Evolutionary conservation across 2,888 invertebrate genomes (phyloP).

Genomic region (Chrysolina haemoptera): DNA sequence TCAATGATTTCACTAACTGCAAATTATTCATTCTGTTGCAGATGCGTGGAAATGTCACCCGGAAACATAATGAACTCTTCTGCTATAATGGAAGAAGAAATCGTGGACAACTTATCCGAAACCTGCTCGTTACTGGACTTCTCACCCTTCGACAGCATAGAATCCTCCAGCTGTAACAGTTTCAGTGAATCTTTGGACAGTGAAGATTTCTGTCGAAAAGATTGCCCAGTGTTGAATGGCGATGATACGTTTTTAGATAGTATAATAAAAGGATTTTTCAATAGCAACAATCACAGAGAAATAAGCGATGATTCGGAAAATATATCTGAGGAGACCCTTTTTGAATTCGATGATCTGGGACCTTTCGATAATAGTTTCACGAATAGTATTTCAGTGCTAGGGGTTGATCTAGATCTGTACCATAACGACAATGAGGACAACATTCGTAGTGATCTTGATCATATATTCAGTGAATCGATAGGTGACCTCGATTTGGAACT

Average conservation of each 20-base stretch:
- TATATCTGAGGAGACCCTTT: conserved; percentile 40
- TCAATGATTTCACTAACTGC: no score
- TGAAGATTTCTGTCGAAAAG: conserved; percentile 42
- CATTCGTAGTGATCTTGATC: conserved; percentile 51
- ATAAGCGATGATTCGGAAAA: conserved; percentile 31
- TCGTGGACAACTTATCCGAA: conserved; percentile 17
- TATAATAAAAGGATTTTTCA: conserved; percentile 56
- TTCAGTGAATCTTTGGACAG: conserved; percentile 38
- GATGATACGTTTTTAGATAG: conserved; percentile 58
- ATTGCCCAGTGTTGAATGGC: conserved; percentile 51
- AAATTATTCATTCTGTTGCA: background rate
- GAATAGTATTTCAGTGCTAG: conserved; percentile 60
- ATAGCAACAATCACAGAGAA: conserved; percentile 44
- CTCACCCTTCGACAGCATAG: conserved; percentile 52
- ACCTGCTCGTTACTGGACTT: conserved; percentile 51
- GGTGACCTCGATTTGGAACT: conserved; percentile 57
- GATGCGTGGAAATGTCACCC: background rate
- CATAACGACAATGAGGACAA: conserved; percentile 51
- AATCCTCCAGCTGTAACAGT: conserved; percentile 47
- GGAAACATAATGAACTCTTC: conserved; percentile 7
- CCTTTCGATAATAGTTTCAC: conserved; percentile 43
- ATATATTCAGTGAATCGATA: conserved; percentile 53
- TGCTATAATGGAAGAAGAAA: background rate
- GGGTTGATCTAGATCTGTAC: conserved; percentile 61
- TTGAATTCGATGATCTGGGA: conserved; percentile 45